Percentiles rank a stretch among this genome's conserved stretches.
phyloP scores from a whole-genome alignment of 2,888 invertebrate genomes.

The Microplitis manilae region DNA sequence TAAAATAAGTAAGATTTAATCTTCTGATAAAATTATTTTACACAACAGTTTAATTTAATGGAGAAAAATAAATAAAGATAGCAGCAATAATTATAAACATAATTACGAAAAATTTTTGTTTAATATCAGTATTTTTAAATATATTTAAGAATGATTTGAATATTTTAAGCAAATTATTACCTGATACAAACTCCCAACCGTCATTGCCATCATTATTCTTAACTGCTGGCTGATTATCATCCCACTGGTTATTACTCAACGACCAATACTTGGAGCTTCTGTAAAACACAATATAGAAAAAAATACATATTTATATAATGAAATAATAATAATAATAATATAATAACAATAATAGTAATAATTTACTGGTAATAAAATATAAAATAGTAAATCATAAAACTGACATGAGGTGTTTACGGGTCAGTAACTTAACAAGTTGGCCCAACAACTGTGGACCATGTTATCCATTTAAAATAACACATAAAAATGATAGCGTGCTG shows the following conservation, averaged over 20 bases:
- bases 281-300: not conserved
- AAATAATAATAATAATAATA: too few species aligned
- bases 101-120: not conserved
- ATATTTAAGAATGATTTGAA: not conserved
- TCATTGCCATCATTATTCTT: slow-evolving; percentile 31
- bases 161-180: slow-evolving; percentile 58
- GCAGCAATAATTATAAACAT: not conserved
- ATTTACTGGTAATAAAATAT: slow-evolving; percentile 25
- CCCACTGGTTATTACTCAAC: not conserved
- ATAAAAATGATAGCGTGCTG: slow-evolving; percentile 50
- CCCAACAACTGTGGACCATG: slow-evolving; percentile 35
- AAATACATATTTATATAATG: not conserved
- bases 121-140: not conserved
- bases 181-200: slow-evolving; percentile 64
- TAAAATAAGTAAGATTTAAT: too few species aligned
- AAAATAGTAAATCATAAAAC: slow-evolving; percentile 39
- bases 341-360: not conserved
- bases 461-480: slow-evolving; percentile 38
- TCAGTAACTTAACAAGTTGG: slow-evolving; percentile 38
- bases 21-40: not conserved
- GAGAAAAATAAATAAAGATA: not conserved
- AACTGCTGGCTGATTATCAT: not conserved
- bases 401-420: slow-evolving; percentile 22
- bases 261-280: not conserved
- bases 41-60: not conserved